phyloP scores from a whole-genome alignment of 2,888 invertebrate genomes.

The Leistus spinibarbis region DNA sequence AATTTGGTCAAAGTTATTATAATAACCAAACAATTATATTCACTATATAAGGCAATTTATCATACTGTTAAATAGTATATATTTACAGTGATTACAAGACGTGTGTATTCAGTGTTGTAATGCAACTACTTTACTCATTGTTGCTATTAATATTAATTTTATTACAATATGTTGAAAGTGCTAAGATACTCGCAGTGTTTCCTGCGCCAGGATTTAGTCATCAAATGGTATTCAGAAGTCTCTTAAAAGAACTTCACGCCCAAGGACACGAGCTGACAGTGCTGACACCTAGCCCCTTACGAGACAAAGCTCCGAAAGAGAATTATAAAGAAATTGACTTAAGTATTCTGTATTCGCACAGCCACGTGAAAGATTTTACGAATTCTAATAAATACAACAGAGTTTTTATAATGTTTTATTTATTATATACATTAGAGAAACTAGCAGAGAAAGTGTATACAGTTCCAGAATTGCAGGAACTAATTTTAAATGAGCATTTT shows the following conservation, averaged over 20 bases:
- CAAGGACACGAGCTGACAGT: slow-evolving; percentile 39
- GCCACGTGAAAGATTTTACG: background rate
- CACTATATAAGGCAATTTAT: too few relatives aligned
- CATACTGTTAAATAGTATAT: too few relatives aligned
- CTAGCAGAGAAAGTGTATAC: slow-evolving; percentile 20
- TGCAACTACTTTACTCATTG: too few relatives aligned
- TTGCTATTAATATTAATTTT: too few relatives aligned
- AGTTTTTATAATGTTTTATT: background rate
- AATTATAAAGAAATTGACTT: slow-evolving; percentile 40
- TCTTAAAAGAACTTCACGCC: slow-evolving; percentile 34
- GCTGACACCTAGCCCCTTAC: slow-evolving; percentile 37
- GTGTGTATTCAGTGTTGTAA: too few relatives aligned
- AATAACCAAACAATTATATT: too few relatives aligned
- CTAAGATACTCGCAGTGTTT: slow-evolving; percentile 36
- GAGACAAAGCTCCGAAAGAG: slow-evolving; percentile 3
- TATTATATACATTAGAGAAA: background rate
- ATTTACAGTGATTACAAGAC: too few relatives aligned
- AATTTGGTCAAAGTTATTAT: too few relatives aligned
- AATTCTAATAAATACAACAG: background rate
- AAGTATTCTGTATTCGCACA: slow-evolving; percentile 23
- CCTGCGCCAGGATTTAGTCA: slow-evolving; percentile 40
- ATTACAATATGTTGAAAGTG: too few relatives aligned
- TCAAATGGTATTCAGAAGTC: slow-evolving; percentile 13
- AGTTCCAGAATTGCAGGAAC: slow-evolving; percentile 30
- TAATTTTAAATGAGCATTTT: slow-evolving; percentile 38